These are phyloP conservation scores for Cardinalis cardinalis DNA, from an alignment of 2,113 vertebrate species.

Conservation along the genomic window DNA sequence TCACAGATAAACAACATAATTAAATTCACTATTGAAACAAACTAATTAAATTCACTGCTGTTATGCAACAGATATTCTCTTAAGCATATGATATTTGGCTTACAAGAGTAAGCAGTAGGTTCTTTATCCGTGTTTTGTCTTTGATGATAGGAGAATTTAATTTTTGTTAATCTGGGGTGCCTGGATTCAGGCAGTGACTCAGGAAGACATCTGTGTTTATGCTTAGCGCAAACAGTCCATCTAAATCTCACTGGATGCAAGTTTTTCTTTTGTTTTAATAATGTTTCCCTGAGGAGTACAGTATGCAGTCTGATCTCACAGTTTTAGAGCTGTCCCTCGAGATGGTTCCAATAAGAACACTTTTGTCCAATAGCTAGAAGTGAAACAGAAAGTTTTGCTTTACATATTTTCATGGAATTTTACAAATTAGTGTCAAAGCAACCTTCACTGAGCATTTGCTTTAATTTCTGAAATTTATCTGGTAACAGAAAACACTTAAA, in stretches of 20 bases:
- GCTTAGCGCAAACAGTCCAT: not conserved
- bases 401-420: not conserved
- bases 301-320: not conserved
- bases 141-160: not conserved
- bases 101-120: not conserved
- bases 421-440: not conserved
- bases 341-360: not conserved
- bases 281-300: not conserved
- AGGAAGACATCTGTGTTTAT: conserved; percentile 19
- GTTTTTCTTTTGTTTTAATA: conserved; percentile 9
- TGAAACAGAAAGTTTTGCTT: not conserved
- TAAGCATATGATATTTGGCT: not conserved
- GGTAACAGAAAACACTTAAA: not conserved
- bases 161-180: not conserved
- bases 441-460: not conserved
- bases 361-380: not conserved
- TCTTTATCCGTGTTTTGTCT: conserved; percentile 11
- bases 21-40: conserved; percentile 28
- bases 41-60: conserved; percentile 30
- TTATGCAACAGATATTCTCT: not conserved
- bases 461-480: not conserved
- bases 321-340: not conserved
- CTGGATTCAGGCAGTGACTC: not conserved
- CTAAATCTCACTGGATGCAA: not conserved
- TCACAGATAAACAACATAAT: conserved; percentile 40